Percentiles rank a stretch among this genome's conserved stretches.
Evolutionary conservation across 2,113 vertebrate genomes (phyloP).

Genomic region (Fukomys damarensis): DNA sequence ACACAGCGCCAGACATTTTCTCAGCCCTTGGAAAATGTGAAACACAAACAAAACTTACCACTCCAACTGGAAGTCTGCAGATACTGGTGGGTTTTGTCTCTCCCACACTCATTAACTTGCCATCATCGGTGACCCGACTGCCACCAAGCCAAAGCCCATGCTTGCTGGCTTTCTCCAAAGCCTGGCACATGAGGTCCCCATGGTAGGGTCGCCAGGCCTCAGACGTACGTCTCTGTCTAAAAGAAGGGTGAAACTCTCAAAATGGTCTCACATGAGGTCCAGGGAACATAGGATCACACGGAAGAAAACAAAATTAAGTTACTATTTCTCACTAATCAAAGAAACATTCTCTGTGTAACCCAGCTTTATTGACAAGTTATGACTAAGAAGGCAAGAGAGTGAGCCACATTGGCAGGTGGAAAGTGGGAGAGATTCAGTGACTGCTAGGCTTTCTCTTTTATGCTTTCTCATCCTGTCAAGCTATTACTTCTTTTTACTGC

Average conservation of each 20-base stretch:
- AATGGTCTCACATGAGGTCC: neutral
- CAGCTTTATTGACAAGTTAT: neutral
- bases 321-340: neutral
- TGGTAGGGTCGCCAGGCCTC: neutral
- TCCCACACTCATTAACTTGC: neutral
- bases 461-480: neutral
- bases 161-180: neutral
- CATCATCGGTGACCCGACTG: neutral
- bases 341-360: neutral
- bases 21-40: neutral
- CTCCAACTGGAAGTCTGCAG: neutral
- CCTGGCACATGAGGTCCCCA: no score
- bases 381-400: neutral
- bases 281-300: slow-evolving; percentile 1
- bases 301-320: neutral
- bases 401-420: accelerated
- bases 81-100: neutral
- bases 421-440: accelerated
- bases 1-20: slow-evolving; percentile 8
- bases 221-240: neutral
- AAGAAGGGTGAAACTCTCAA: neutral
- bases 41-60: neutral
- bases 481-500: neutral
- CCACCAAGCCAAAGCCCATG: neutral
- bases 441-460: neutral